Base-by-base conservation (phyloP, 2,797 vertebrate species). In the Mormyrops attenuatus region DNA sequence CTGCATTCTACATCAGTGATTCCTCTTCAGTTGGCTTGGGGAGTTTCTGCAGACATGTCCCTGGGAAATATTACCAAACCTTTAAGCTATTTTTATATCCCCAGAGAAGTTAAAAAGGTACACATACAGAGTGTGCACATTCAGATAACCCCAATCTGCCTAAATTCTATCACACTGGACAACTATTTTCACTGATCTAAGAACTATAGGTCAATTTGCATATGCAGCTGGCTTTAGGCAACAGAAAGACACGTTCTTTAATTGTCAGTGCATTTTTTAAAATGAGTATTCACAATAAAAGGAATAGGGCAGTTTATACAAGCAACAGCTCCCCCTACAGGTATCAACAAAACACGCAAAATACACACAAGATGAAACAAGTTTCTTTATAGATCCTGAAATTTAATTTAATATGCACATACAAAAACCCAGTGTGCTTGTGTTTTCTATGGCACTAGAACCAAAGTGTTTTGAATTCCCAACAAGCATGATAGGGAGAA, bases 391-490 rank as follows among this genome's bases (percentile, higher is more conserved):
- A 88, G 87, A 82, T 87, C 60, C 90, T 80, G 88, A 82, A 88
- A 44, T 88, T 49, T 44, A 95, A 96, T 97, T 95, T 93, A 96
- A 95, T 95, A 94, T 95, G 94, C 94, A 95, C 92, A 95, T 95
- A 96, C 96, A 95, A 96, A 96, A 95, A 89, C 30, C 15, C 26
- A 93, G 94, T 93, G 89, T 89, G 93, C 94, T 95, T 93, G 94
- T 92, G 94, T 91, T 94, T 95, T 95, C 95, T 95, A 94, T 93
- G 94, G 94, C 94, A 95, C 52, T 34, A 89, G 87, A 89, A 84
- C 88, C 38, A 34, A 87, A 63, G 88, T 20, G n/a, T 84, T 88
- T 84, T 86, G 82, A 57, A 88, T 55, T 73, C 85, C 50, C 22
- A 63, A 90, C 52, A 90, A 41, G 91, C 86, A 30, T 22, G 26